Percentiles rank a stretch among this genome's conserved stretches.
phyloP scores from a whole-genome alignment of 2,888 invertebrate genomes.

The Coleophora flavipennella region DNA sequence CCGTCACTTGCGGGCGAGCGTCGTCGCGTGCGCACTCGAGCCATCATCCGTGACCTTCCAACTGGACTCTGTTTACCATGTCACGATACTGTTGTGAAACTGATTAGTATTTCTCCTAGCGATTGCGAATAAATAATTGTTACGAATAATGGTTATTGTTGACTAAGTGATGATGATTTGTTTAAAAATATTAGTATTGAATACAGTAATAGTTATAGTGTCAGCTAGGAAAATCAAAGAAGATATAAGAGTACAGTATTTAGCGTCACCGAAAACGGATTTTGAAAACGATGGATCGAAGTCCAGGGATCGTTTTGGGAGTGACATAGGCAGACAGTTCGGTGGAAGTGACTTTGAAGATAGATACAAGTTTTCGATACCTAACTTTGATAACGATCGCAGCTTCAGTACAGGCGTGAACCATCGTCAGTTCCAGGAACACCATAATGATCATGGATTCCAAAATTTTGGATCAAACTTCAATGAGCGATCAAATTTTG shows the following conservation, averaged over 20 bases:
- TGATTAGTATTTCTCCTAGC: too few species aligned
- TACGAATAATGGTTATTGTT: too few species aligned
- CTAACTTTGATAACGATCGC: neutral
- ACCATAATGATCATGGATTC: neutral
- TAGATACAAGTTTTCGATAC: neutral
- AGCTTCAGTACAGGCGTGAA: neutral
- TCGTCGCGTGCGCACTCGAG: too few species aligned
- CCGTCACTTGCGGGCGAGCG: too few species aligned
- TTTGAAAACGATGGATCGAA: neutral
- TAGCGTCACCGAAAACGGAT: neutral
- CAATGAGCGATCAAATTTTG: neutral
- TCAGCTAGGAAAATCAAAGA: slow-evolving; percentile 1
- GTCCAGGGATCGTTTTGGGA: neutral
- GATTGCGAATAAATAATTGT: too few species aligned
- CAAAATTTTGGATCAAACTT: neutral
- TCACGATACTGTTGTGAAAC: too few species aligned
- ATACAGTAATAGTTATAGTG: neutral
- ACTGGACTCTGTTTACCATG: too few species aligned
- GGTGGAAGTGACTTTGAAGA: neutral
- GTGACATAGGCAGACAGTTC: too few species aligned
- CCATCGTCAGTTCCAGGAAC: neutral
- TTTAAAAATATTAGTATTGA: neutral
- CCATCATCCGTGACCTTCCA: too few species aligned
- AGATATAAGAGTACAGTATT: neutral
- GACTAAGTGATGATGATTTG: too few species aligned